Conservation (phyloP, 53 echinoderm and acorn worm genomes). For the Antedon mediterranea region DNA sequence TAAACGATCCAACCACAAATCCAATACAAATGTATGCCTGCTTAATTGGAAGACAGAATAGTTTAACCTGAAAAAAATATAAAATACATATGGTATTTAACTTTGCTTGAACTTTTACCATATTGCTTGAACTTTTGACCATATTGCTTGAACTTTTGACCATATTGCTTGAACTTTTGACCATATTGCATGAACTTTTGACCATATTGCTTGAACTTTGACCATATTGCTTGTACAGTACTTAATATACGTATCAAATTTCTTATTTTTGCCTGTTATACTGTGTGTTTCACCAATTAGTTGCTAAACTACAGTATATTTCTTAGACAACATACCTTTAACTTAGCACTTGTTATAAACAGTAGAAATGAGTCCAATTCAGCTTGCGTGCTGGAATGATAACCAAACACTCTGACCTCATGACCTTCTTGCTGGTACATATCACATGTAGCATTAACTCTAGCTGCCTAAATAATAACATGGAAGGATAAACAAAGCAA, state of each 20-base stretch:
- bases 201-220: no score
- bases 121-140: no score
- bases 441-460: conserved; percentile 28
- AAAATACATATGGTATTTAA: no score
- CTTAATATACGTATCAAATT: no score
- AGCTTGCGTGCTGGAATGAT: conserved; percentile 22
- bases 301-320: neutral
- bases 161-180: no score
- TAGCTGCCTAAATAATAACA: conserved; percentile 12
- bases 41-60: neutral
- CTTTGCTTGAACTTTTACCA: no score
- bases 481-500: no score
- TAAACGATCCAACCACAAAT: neutral
- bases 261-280: conserved; percentile 7
- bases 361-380: conserved; percentile 43
- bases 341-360: conserved; percentile 28
- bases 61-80: neutral
- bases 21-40: neutral
- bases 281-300: conserved; percentile 2
- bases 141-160: no score
- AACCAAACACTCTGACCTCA: conserved; percentile 47
- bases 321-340: conserved; percentile 25
- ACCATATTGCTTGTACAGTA: neutral
- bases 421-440: conserved; percentile 25
- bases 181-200: no score